Evolutionary conservation across 2,113 vertebrate genomes (phyloP), one percentile per base, ranked within the genome.

Genomic region (Zosterops borbonicus): DNA sequence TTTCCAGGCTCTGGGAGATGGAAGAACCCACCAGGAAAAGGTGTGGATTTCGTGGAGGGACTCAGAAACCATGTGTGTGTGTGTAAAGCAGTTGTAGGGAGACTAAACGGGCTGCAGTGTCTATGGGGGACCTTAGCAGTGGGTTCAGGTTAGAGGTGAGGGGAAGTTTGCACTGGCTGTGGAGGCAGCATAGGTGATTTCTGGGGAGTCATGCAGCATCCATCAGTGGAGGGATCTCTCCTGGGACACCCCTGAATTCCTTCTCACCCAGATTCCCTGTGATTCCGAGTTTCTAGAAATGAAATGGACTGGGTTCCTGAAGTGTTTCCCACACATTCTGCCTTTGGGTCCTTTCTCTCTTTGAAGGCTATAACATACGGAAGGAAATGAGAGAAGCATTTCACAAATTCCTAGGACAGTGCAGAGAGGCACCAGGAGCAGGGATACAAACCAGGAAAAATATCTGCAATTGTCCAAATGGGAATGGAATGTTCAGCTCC

Each of bases 341-440:
- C 0, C 0, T n/a, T 49, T 1, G 1, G 16, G 24, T 78, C 56
- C n/a, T 70, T 42, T 17, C 44, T 73, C 29, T 55, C 49, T 9
- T 8, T 12, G 49, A 60, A 78, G 53, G 9, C 24, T 71, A 2
- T 39, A 63, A 81, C 28, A 16, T 14, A 9, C 2, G 16, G 20
- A 64, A 33, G 20, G 37, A 74, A 83, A 70, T 0, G 25, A 52
- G 65, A 68, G 13, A 31, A 65, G 4, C 3, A 9, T 78, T 73
- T 68, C 27, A 59, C 10, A 8, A 60, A 0, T 33, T 50, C 55
- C 71, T 63, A 27, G 44, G 42, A 9, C 63, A 63, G 19, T 4
- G 11, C 14, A 33, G 64, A 68, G n/a, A 47, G 31, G 42, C 68
- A 63, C 14, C 14, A 47, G 60, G 42, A 71, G 14, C 42, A 47